Evolutionary conservation across 2,888 invertebrate species (phyloP).

Genomic region (Willowsia nigromaculata): DNA sequence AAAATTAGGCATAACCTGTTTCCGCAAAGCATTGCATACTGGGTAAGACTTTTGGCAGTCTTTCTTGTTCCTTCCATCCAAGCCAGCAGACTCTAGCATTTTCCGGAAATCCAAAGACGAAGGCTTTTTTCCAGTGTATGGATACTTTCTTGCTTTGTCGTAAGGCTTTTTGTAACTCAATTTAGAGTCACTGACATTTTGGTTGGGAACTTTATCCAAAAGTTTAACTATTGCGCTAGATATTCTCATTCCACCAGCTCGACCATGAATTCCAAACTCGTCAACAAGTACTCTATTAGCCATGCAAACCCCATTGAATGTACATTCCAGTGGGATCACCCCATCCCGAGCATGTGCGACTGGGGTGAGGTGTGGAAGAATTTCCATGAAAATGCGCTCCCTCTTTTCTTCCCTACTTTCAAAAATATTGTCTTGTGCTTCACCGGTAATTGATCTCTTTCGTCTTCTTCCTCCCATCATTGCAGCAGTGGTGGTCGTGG

Average conservation of each 20-base stretch:
- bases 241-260: conserved; percentile 60
- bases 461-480: conserved; percentile 36
- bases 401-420: conserved; percentile 44
- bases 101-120: conserved; percentile 10
- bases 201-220: conserved; percentile 45
- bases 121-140: conserved; percentile 17
- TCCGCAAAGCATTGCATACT: conserved; percentile 58
- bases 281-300: conserved; percentile 67
- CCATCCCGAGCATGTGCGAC: conserved; percentile 73
- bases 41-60: conserved; percentile 73
- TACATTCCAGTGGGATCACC: conserved; percentile 68
- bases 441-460: background rate
- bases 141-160: background rate
- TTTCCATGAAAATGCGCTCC: conserved; percentile 58
- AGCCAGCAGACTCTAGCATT: conserved; percentile 63
- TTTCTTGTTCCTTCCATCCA: conserved; percentile 65
- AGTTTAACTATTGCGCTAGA: conserved; percentile 71
- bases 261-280: conserved; percentile 66
- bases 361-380: conserved; percentile 69
- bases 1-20: background rate
- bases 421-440: background rate
- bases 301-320: conserved; percentile 71
- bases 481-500: conserved; percentile 69
- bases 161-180: background rate
- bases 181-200: background rate